Evolutionary conservation across 2,113 vertebrate genomes (phyloP).

Genomic region (Butorides virescens): DNA sequence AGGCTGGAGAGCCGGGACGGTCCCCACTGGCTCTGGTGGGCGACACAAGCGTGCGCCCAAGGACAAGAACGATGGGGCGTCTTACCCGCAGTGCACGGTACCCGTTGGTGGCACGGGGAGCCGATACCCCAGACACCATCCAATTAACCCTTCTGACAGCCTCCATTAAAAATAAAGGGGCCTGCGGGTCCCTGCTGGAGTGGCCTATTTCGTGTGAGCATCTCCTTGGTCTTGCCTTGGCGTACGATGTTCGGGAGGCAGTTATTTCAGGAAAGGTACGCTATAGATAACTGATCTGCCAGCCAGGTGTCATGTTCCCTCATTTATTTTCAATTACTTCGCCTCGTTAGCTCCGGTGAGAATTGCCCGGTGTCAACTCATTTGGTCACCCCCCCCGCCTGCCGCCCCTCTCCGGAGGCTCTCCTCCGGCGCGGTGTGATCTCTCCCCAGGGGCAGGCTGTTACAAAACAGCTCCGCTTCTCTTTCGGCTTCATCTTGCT

Average conservation of each 20-base stretch:
- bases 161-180: slow-evolving; percentile 57
- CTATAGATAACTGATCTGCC: slow-evolving; percentile 66
- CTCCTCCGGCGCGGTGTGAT: neutral
- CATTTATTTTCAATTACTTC: slow-evolving; percentile 69
- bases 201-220: slow-evolving; percentile 45
- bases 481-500: neutral
- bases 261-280: slow-evolving; percentile 63
- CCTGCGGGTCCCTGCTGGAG: slow-evolving; percentile 55
- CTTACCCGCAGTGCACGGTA: rapidly evolving
- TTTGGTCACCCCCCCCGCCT: slow-evolving; percentile 31
- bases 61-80: neutral
- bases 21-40: rapidly evolving
- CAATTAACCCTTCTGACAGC: slow-evolving; percentile 63
- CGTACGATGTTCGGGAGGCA: neutral
- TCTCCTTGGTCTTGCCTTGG: slow-evolving; percentile 15
- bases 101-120: neutral
- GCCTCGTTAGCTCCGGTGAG: neutral
- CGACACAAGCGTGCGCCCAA: neutral
- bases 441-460: neutral
- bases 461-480: slow-evolving; percentile 46
- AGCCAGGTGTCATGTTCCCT: slow-evolving; percentile 61
- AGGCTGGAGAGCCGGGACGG: neutral
- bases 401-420: neutral
- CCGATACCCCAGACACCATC: neutral
- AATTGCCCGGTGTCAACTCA: slow-evolving; percentile 5